phyloP scores from a whole-genome alignment of 2,113 vertebrate genomes.

The Mionectes macconnelli region DNA sequence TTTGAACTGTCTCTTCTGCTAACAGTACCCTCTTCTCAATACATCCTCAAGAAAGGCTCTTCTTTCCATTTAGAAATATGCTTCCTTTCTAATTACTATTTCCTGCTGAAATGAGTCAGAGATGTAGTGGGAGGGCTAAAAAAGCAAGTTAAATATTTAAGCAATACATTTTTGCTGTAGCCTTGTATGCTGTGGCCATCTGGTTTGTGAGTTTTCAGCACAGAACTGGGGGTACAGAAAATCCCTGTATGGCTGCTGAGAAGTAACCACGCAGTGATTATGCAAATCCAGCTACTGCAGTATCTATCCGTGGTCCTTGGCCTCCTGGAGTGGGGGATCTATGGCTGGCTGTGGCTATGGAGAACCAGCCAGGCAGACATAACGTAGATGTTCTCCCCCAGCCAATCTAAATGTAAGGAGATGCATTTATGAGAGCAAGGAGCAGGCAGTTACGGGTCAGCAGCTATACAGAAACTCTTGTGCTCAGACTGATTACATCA shows the following conservation, averaged over 20 bases:
- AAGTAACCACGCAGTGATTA: neutral
- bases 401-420: neutral
- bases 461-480: neutral
- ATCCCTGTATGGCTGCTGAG: neutral
- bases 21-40: neutral
- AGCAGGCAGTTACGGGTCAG: slow-evolving; percentile 9
- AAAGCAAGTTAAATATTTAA: neutral
- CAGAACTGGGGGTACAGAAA: neutral
- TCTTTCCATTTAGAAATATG: neutral
- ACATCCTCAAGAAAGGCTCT: neutral
- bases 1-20: neutral
- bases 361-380: neutral
- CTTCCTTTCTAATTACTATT: neutral
- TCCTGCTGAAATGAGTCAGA: neutral
- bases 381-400: neutral
- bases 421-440: neutral
- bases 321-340: neutral
- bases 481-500: neutral
- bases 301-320: neutral
- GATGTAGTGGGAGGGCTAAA: neutral
- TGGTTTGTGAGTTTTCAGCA: neutral
- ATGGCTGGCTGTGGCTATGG: neutral
- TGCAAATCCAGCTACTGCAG: neutral
- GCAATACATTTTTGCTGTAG: neutral
- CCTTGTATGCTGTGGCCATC: neutral